phyloP scores from a whole-genome alignment of 2,113 vertebrate genomes.

The Hassar affinis region DNA sequence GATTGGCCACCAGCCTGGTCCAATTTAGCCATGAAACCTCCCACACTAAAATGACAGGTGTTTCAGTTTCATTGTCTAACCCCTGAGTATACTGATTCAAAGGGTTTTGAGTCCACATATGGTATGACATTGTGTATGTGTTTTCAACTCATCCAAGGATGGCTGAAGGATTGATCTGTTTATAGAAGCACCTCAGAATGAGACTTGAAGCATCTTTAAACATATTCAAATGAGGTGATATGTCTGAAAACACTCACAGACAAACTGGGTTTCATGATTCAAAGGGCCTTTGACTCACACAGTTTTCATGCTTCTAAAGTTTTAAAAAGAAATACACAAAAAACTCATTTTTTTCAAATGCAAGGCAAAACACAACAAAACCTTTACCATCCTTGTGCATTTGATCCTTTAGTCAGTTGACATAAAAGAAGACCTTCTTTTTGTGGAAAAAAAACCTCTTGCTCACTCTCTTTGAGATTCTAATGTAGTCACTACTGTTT shows the following conservation, averaged over 20 bases:
- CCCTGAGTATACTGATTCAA: not conserved
- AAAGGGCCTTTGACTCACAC: not conserved
- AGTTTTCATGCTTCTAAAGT: slow-evolving; percentile 9
- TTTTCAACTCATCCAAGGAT: not conserved
- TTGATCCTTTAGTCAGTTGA: not conserved
- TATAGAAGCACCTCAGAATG: not conserved
- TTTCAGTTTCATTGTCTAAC: too few relatives aligned
- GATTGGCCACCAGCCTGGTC: too few relatives aligned
- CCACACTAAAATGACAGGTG: too few relatives aligned
- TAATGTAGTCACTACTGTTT: slow-evolving; percentile 12
- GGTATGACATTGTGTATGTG: not conserved
- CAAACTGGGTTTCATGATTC: not conserved
- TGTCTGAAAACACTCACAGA: not conserved
- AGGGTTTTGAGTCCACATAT: not conserved
- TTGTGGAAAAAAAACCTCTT: not conserved
- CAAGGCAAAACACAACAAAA: slow-evolving; percentile 62
- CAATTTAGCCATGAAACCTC: too few relatives aligned
- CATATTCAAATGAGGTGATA: not conserved
- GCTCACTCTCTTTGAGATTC: not conserved
- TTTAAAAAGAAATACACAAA: not conserved
- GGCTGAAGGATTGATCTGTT: not conserved
- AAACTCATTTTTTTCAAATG: not conserved
- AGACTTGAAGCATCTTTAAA: slow-evolving; percentile 2
- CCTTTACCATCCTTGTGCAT: not conserved
- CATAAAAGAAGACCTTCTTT: slow-evolving; percentile 6